These are phyloP conservation scores for Clusia tigrina DNA, from an alignment of 2,888 invertebrate species.

Conservation along the genomic window DNA sequence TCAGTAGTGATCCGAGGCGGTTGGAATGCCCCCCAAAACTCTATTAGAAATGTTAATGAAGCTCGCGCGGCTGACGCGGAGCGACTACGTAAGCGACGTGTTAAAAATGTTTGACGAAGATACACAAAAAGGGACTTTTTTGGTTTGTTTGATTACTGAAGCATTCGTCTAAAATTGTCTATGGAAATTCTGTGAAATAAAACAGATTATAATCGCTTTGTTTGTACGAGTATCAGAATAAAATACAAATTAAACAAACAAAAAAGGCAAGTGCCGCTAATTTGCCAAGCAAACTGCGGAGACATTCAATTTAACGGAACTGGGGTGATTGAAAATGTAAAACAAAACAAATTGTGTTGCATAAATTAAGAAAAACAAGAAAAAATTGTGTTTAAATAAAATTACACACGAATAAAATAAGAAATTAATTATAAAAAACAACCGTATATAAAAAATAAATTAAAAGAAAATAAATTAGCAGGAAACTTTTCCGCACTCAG, in stretches of 20 bases:
- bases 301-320: constrained; percentile 3
- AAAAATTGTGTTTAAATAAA: background rate
- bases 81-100: constrained; percentile 1
- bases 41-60: background rate
- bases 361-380: background rate
- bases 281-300: background rate
- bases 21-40: background rate
- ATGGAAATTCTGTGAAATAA: background rate
- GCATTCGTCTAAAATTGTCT: background rate
- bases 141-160: no score
- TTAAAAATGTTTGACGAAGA: background rate
- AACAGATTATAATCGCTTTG: background rate
- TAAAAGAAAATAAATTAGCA: constrained; percentile 3
- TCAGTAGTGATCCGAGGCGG: background rate
- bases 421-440: background rate
- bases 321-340: background rate
- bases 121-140: no score
- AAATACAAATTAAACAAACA: background rate
- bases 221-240: background rate
- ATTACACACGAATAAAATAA: background rate
- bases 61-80: background rate
- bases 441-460: background rate
- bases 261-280: background rate
- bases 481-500: constrained; percentile 12
- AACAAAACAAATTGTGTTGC: background rate